phyloP scores from a whole-genome alignment of 2,113 vertebrate species.

The Nycticorax nycticorax region DNA sequence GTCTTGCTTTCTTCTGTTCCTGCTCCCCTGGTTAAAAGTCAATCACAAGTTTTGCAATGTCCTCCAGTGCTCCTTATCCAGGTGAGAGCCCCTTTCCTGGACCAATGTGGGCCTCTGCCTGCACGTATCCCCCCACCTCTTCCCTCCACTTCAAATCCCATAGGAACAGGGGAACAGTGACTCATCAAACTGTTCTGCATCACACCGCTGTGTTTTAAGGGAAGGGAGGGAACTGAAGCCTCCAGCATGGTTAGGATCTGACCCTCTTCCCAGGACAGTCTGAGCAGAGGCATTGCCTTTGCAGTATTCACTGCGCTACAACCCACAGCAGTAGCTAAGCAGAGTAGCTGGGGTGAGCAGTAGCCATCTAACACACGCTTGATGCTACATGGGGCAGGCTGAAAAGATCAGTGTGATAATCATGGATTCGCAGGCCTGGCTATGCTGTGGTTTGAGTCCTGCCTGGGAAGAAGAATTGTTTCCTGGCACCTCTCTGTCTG shows the following conservation, averaged over 20 bases:
- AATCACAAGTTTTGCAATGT: neutral
- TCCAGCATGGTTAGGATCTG: neutral
- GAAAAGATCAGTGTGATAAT: neutral
- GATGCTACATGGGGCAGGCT: neutral
- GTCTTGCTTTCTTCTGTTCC: neutral
- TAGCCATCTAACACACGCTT: neutral
- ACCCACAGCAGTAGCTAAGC: neutral
- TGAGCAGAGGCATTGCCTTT: neutral
- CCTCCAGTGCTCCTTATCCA: neutral
- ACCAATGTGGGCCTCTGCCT: neutral
- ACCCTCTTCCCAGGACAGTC: neutral
- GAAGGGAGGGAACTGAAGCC: neutral
- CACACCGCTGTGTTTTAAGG: neutral
- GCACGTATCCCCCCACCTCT: neutral
- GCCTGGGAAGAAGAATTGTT: neutral
- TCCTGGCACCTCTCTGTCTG: constrained; percentile 23
- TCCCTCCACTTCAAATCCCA: neutral
- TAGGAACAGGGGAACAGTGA: neutral
- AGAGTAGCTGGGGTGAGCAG: neutral
- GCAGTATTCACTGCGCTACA: neutral
- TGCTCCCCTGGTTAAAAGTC: neutral
- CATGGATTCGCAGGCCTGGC: neutral
- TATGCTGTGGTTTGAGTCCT: neutral
- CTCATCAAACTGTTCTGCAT: neutral
- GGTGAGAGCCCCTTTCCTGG: neutral